Evolutionary conservation across 2,888 invertebrate genomes (phyloP), one percentile per base, ranked within the genome.

Genomic region (Meliscaeva auricollis): DNA sequence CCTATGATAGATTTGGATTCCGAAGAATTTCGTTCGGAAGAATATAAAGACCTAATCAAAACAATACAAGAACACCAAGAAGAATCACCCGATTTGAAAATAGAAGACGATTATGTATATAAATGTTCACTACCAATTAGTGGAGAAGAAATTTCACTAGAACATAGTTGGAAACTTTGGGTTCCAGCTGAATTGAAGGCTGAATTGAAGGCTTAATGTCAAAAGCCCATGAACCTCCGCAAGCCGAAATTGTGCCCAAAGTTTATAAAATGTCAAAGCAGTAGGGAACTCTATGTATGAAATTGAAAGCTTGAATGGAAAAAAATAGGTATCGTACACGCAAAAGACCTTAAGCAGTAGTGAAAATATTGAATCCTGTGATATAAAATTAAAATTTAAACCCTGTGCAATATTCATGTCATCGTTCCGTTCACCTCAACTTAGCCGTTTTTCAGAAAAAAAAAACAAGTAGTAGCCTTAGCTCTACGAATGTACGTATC

Each of bases 201-300:
- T n/a, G n/a, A n/a, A 38, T 9, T 9, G 38, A 38, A 38, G 38
- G 9, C 3, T 13, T 38, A 9, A 38, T 38, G 5, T 38, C 38
- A 3, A 38, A 38, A 9, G 38, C 38, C 38, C 38, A 38, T 35
- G 35, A 8, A 0, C 35, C 35, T 2, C 38, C 38, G 38, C 9
- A 9, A 38, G 38, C 38, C 38, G 4, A 83, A 83, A 38, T 56
- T 83, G 7, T 64, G 69, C 26, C 0, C 26, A 13, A 78, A 78
- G 3, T 87, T 70, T 60, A 9, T 46, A 1, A 80, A 80, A 17
- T 80, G 80, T 46, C 1, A 50, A 30, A 46, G 20, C 62, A 0
- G 13, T 64, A 5, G 83, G 69, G 1, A 74, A 74, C 6, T 62
- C 56, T 11, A 54, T 73, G 50, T 78, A 83, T 6, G 64, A 83